Percentiles rank a stretch among this genome's conserved stretches.
These are phyloP conservation scores for Callospermophilus lateralis DNA, from an alignment of 2,113 vertebrate species.

Conservation along the genomic window DNA sequence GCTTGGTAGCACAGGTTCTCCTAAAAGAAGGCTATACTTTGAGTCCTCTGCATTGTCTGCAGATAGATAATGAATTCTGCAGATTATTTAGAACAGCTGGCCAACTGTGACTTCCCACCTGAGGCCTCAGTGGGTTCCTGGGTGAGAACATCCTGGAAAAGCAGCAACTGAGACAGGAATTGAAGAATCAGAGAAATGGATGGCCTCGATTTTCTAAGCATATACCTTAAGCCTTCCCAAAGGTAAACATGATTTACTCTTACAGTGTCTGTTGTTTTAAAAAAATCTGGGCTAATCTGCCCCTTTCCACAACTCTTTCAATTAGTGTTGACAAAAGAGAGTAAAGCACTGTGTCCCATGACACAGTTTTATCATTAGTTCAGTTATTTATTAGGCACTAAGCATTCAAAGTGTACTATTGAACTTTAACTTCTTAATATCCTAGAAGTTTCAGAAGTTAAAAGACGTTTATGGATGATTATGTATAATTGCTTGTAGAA, in stretches of 20 bases:
- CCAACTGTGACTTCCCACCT: conserved; percentile 52
- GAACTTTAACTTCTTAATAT: conserved; percentile 12
- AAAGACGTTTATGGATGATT: conserved; percentile 14
- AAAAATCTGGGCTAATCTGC: not conserved
- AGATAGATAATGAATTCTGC: conserved; percentile 65
- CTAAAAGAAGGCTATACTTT: not conserved
- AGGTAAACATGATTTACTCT: conserved; percentile 25
- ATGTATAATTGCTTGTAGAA: not conserved
- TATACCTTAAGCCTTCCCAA: not conserved
- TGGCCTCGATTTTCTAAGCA: not conserved
- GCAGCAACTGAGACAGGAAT: not conserved
- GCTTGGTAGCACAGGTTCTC: conserved; percentile 39
- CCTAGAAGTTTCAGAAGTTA: not conserved
- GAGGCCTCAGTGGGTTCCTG: conserved; percentile 69
- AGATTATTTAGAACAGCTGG: conserved; percentile 68
- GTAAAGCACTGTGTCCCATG: not conserved
- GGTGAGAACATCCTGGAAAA: not conserved
- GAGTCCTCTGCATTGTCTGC: not conserved
- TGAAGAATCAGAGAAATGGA: conserved; percentile 9
- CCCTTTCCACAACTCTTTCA: not conserved
- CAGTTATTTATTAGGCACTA: conserved; percentile 26
- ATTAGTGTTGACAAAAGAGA: conserved; percentile 47
- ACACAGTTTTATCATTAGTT: not conserved
- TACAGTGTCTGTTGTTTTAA: conserved; percentile 4
- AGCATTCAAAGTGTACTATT: not conserved